Conservation (phyloP, 1,140 invertebrate species). For the Drosophila ironensis region DNA sequence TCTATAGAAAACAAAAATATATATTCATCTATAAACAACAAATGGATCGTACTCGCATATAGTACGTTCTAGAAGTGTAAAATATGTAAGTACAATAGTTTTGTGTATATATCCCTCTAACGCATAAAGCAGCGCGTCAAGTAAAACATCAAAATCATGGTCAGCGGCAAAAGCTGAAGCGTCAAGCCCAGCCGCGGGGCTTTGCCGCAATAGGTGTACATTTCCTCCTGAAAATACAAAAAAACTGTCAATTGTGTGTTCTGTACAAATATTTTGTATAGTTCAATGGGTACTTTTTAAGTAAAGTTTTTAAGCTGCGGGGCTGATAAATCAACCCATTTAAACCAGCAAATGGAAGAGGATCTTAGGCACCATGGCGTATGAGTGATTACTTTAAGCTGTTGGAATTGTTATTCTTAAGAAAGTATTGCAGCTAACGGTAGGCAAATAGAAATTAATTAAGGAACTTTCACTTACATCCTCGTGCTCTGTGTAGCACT, state of each 20-base stretch:
- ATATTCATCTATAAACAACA: slow-evolving; percentile 43
- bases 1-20: slow-evolving; percentile 32
- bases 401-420: too few species aligned
- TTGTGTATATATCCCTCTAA: slow-evolving; percentile 52
- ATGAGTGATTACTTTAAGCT: too few species aligned
- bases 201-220: slow-evolving; percentile 77
- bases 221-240: slow-evolving; percentile 53
- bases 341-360: too few species aligned
- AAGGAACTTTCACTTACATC: slow-evolving; percentile 83
- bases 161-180: slow-evolving; percentile 66
- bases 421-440: too few species aligned
- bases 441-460: too few species aligned
- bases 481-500: slow-evolving; percentile 89
- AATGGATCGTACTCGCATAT: slow-evolving; percentile 56
- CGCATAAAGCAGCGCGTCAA: slow-evolving; percentile 70
- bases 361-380: too few species aligned
- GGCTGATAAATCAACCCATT: too few species aligned
- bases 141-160: slow-evolving; percentile 76
- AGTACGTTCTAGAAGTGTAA: slow-evolving; percentile 48
- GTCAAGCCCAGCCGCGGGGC: slow-evolving; percentile 62
- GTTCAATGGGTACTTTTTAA: too few species aligned
- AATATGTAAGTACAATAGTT: slow-evolving; percentile 43
- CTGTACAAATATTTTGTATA: too few species aligned
- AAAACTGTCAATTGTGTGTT: neutral
- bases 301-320: too few species aligned